Percentiles rank a stretch among this genome's conserved stretches.
Evolutionary conservation across 1,140 invertebrate species (phyloP).

Genomic region (Caenorhabditis tropicalis): DNA sequence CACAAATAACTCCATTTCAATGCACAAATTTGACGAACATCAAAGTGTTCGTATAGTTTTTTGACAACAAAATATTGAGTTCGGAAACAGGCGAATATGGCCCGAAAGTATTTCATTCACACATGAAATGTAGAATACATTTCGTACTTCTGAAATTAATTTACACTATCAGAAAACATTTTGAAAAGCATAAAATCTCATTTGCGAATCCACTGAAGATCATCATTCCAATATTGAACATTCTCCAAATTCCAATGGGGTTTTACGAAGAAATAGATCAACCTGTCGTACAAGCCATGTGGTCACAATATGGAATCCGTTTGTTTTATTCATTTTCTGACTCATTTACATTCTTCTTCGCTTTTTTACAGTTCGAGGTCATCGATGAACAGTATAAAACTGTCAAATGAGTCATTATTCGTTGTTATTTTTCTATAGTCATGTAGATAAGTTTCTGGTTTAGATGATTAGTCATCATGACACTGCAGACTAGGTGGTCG

Average conservation of each 20-base stretch:
- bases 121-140: too few relatives aligned
- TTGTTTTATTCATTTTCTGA: not conserved
- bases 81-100: too few relatives aligned
- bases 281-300: not conserved
- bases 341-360: slow-evolving; percentile 21
- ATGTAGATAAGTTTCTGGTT: too few relatives aligned
- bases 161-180: too few relatives aligned
- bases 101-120: too few relatives aligned
- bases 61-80: too few relatives aligned
- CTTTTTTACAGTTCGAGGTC: not conserved
- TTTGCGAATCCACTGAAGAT: too few relatives aligned
- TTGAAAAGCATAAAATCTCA: too few relatives aligned
- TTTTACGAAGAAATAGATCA: not conserved
- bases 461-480: not conserved
- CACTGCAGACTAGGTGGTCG: not conserved
- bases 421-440: not conserved
- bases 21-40: slow-evolving; percentile 37
- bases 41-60: not conserved
- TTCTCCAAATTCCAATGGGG: too few relatives aligned
- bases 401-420: not conserved
- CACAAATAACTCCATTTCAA: not conserved
- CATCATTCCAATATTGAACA: too few relatives aligned
- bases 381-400: not conserved
- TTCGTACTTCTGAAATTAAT: too few relatives aligned
- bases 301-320: not conserved